Evolutionary conservation across 2,113 vertebrate genomes (phyloP), one percentile per base, ranked within the genome.

Genomic region (Asarcornis scutulata): DNA sequence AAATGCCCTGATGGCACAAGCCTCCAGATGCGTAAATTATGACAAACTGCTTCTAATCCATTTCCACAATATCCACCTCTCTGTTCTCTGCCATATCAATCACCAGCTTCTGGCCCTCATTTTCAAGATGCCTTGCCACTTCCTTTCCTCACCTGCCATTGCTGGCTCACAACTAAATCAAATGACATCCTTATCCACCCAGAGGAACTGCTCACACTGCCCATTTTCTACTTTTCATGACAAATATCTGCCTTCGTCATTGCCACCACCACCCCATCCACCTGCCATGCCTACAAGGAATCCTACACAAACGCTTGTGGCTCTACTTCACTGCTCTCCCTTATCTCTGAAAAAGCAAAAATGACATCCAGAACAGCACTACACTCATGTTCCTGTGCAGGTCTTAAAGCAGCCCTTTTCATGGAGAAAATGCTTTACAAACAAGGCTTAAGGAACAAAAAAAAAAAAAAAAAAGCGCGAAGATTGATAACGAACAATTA

Each of bases 231-330:
- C 26, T 29, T 59, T 74, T 84, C 32, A 52, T 4, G 13, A 32
- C 64, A 75, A 32, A 9, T 6, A 1, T 0, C 0, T 38, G 23
- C 53, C 34, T 78, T 40, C 26, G 40, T 27, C 36, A 63, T 26
- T 40, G 17, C 9, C 71, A 21, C 7, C 20, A 20, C 27, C 26
- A n/a, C 1, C 8, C 17, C 63, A 27, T 9, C 32, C 0, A 0
- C 16, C 38, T 55, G 16, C 15, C 25, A 4, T 0, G 15, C 16
- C 73, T 16, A 9, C 0, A 0, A 85, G 58, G 66, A 66, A 79
- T 29, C 64, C 52, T 38, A 5, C 4, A 1, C 13, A 59, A 75
- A 34, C 7, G 6, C 32, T 13, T 1, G 0, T 22, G 22, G n/a
- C n/a, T 81, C 50, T 63, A 9, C 20, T 34, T 74, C n/a, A 18